These are phyloP conservation scores for Araneus ventricosus DNA, from an alignment of 1,140 invertebrate species.

Conservation along the genomic window DNA sequence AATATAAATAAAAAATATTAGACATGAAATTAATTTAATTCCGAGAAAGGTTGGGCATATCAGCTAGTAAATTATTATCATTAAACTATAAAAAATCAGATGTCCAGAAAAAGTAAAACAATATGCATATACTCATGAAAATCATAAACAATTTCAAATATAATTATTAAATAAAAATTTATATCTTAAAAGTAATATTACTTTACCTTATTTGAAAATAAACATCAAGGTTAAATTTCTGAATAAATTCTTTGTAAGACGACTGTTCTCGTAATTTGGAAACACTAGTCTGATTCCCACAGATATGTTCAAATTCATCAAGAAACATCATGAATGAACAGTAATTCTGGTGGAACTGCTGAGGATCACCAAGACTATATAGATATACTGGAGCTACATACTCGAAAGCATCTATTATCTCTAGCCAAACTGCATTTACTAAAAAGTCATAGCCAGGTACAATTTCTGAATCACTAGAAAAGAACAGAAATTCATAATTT, in stretches of 20 bases:
- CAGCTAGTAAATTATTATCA: no score
- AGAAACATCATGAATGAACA: slow-evolving; percentile 90
- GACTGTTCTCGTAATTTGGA: slow-evolving; percentile 79
- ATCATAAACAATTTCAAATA: no score
- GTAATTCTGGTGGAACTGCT: slow-evolving; percentile 85
- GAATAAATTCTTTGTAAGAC: slow-evolving; percentile 84
- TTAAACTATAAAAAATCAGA: no score
- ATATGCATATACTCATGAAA: no score
- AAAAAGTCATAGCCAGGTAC: slow-evolving; percentile 85
- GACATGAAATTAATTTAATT: no score
- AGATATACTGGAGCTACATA: slow-evolving; percentile 87
- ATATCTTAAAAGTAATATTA: background rate
- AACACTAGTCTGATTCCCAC: slow-evolving; percentile 82
- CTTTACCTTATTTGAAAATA: slow-evolving; percentile 93
- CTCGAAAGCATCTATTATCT: slow-evolving; percentile 87
- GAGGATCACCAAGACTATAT: slow-evolving; percentile 94
- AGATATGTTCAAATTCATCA: slow-evolving; percentile 86
- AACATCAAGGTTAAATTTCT: slow-evolving; percentile 95
- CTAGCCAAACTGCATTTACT: slow-evolving; percentile 93
- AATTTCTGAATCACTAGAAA: slow-evolving; percentile 18
- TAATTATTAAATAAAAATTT: background rate
- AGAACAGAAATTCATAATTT: no score
- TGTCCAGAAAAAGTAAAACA: no score
- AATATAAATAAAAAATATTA: no score
- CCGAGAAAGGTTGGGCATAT: no score